Percentiles rank a stretch among this genome's conserved stretches.
Conservation (phyloP, 2,888 invertebrate species). For the Agrotis puta region DNA sequence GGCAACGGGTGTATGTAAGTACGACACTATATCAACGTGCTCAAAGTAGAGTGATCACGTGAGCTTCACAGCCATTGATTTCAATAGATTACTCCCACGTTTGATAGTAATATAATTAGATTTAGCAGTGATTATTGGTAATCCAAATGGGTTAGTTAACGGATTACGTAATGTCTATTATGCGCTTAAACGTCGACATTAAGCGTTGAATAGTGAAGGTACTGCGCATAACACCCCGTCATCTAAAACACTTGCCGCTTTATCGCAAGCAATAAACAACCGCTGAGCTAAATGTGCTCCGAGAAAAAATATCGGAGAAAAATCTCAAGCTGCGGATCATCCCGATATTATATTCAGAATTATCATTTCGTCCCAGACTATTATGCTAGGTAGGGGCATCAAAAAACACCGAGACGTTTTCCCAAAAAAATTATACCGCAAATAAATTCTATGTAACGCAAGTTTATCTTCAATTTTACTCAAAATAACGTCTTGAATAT, state of each 20-base stretch:
- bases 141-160: conserved; percentile 1
- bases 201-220: not conserved
- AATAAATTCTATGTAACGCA: conserved; percentile 66
- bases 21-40: conserved; percentile 33
- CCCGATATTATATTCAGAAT: conserved; percentile 46
- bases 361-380: conserved; percentile 56
- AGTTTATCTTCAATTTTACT: conserved; percentile 75
- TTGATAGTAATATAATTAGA: conserved; percentile 23
- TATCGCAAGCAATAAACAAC: conserved; percentile 21
- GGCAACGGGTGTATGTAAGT: conserved; percentile 26
- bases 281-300: not conserved
- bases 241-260: conserved; percentile 13
- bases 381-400: conserved; percentile 50
- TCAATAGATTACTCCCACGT: conserved; percentile 10
- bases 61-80: conserved; percentile 28
- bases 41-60: conserved; percentile 35
- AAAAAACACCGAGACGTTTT: conserved; percentile 51
- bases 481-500: conserved; percentile 78
- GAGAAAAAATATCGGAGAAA: conserved; percentile 22
- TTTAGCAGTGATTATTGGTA: conserved; percentile 8
- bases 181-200: not conserved
- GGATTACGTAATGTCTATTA: not conserved
- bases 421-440: conserved; percentile 60
- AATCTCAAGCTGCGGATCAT: conserved; percentile 23
- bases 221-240: not conserved